Conservation (phyloP, 2,113 vertebrate species). For the Noctilio leporinus region DNA sequence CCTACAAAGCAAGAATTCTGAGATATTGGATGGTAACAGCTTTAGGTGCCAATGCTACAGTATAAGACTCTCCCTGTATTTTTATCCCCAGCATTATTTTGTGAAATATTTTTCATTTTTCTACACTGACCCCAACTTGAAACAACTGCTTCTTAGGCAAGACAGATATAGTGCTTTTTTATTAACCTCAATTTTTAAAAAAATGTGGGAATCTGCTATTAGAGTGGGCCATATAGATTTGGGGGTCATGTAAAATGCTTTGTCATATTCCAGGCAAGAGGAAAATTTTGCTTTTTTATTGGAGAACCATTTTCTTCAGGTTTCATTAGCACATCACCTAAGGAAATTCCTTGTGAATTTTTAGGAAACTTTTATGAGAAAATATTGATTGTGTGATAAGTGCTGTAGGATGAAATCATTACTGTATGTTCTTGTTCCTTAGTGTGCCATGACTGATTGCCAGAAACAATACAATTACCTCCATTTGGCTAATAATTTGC, state of each 20-base stretch:
- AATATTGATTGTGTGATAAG: background rate
- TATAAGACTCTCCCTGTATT: background rate
- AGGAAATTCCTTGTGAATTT: constrained; percentile 31
- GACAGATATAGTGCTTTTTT: background rate
- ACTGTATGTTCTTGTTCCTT: background rate
- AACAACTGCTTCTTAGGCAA: background rate
- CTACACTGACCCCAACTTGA: background rate
- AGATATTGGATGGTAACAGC: background rate
- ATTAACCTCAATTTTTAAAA: background rate
- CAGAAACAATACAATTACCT: background rate
- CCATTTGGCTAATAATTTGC: background rate
- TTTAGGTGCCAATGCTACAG: background rate
- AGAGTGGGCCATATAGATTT: constrained; percentile 1
- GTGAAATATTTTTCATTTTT: background rate
- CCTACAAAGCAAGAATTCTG: background rate
- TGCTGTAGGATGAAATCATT: background rate
- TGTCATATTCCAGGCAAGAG: background rate
- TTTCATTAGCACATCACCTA: constrained; percentile 24
- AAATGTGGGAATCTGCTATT: background rate
- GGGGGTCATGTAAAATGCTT: background rate
- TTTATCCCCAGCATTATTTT: background rate
- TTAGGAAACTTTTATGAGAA: constrained; percentile 30
- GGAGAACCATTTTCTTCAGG: background rate
- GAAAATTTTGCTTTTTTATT: background rate
- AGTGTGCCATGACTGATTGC: background rate